Percentiles rank a stretch among this genome's conserved stretches.
Evolutionary conservation across 2,113 vertebrate species (phyloP).

Genomic region (Lichenostomus cassidix): DNA sequence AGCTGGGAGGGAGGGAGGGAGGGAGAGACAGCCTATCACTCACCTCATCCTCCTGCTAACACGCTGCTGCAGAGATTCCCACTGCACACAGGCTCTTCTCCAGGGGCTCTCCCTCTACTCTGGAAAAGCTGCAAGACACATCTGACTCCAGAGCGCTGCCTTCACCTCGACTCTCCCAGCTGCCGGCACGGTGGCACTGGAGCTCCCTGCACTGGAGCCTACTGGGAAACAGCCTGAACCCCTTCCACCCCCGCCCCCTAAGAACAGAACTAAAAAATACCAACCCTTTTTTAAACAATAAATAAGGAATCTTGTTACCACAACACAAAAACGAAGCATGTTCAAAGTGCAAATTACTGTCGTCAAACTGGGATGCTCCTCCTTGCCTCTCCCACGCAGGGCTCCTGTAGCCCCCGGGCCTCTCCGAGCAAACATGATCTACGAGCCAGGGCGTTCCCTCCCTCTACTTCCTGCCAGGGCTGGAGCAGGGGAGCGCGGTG

Average conservation of each 20-base stretch:
- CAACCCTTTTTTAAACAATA: slow-evolving; percentile 75
- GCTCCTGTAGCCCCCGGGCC: slow-evolving; percentile 68
- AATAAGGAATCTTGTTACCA: slow-evolving; percentile 82
- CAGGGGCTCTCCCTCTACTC: slow-evolving; percentile 43
- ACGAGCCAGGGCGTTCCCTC: slow-evolving; percentile 69
- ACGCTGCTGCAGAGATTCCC: slow-evolving; percentile 40
- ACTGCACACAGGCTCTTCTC: slow-evolving; percentile 19
- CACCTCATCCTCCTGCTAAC: slow-evolving; percentile 50
- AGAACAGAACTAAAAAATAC: slow-evolving; percentile 71
- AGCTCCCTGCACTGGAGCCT: slow-evolving; percentile 56
- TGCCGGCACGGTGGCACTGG: slow-evolving; percentile 10
- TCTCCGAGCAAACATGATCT: slow-evolving; percentile 70
- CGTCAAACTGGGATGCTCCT: slow-evolving; percentile 76
- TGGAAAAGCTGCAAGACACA: slow-evolving; percentile 2
- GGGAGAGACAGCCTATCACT: slow-evolving; percentile 14
- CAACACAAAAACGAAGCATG: slow-evolving; percentile 80
- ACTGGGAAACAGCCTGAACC: slow-evolving; percentile 52
- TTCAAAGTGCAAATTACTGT: slow-evolving; percentile 84
- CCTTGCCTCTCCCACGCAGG: slow-evolving; percentile 68
- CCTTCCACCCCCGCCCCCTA: slow-evolving; percentile 43
- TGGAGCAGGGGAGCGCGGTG: slow-evolving; percentile 45
- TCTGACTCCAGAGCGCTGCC: slow-evolving; percentile 26
- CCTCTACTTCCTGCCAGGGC: slow-evolving; percentile 64
- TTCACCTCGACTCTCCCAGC: slow-evolving; percentile 27
- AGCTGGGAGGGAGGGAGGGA: not conserved